phyloP scores from a whole-genome alignment of 2,888 invertebrate genomes.

The Aporophyla nigra region DNA sequence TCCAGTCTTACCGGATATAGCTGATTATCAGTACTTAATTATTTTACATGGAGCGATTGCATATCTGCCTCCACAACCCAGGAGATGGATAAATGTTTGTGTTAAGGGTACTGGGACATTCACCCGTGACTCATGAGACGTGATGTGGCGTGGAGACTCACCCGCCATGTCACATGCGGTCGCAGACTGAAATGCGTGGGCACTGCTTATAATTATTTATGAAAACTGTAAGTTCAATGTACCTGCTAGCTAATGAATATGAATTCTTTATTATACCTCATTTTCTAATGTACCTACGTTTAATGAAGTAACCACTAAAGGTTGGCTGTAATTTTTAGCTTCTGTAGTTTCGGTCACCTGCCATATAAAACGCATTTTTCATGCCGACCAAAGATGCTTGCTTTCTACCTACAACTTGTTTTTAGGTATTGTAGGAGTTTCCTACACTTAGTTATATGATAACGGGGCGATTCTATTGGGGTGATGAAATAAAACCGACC shows the following conservation, averaged over 20 bases:
- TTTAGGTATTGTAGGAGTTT: too few species aligned
- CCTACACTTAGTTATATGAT: too few species aligned
- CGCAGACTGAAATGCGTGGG: constrained; percentile 14
- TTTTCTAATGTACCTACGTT: not conserved
- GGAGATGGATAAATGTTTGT: not conserved
- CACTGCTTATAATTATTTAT: constrained; percentile 5
- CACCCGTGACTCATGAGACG: not conserved
- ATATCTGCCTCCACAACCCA: not conserved
- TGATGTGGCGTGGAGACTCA: not conserved
- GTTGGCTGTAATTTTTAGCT: too few species aligned
- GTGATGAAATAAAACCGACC: too few species aligned
- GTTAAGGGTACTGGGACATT: constrained; percentile 11
- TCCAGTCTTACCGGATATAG: not conserved
- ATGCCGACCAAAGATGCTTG: not conserved
- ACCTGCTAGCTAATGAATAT: not conserved
- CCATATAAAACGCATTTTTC: too few species aligned
- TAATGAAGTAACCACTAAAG: not conserved
- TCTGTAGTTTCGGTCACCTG: too few species aligned
- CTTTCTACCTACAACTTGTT: too few species aligned
- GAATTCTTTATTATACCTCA: not conserved
- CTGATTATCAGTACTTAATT: not conserved
- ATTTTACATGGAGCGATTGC: not conserved
- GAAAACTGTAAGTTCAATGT: constrained; percentile 5
- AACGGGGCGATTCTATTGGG: too few species aligned
- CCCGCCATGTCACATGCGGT: not conserved